Percentiles rank a stretch among this genome's conserved stretches.
Evolutionary conservation across 2,888 invertebrate genomes (phyloP).

Genomic region (Sussaba pulchella): DNA sequence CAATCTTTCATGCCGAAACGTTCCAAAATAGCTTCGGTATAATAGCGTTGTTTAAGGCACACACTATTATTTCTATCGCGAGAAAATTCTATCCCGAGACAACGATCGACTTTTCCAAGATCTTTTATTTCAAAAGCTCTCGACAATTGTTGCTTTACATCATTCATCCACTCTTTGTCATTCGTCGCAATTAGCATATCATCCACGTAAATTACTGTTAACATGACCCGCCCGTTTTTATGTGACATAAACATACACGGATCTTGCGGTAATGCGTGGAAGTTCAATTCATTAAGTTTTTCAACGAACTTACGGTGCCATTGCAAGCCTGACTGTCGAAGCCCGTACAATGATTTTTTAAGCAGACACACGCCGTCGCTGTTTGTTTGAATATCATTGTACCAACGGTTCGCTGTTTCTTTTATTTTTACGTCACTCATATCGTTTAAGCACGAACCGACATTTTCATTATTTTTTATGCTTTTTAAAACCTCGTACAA

Average conservation of each 20-base stretch:
- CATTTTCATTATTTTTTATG: background rate
- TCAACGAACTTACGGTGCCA: conserved; percentile 11
- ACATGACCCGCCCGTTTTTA: too few species aligned
- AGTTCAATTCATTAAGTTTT: background rate
- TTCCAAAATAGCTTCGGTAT: background rate
- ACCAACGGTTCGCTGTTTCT: too few species aligned
- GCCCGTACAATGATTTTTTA: conserved; percentile 28
- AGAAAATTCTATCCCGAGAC: conserved; percentile 27
- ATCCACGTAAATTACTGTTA: too few species aligned
- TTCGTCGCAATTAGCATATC: conserved; percentile 11
- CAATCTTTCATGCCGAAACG: conserved; percentile 9
- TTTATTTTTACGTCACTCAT: too few species aligned
- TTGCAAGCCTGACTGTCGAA: conserved; percentile 3
- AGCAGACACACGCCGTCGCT: conserved; percentile 13
- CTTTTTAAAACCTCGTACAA: background rate
- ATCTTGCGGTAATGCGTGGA: background rate
- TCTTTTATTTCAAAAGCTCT: conserved; percentile 29
- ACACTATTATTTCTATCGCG: background rate
- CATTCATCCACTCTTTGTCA: background rate
- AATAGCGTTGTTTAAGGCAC: conserved; percentile 3
- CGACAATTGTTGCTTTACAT: background rate
- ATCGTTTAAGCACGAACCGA: background rate
- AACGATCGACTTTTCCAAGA: conserved; percentile 20
- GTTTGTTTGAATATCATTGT: too few species aligned
- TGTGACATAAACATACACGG: conserved; percentile 21